A percentile compares a stretch with the other conserved stretches of the same genome.
Evolutionary conservation across 92 coral and sea anemone species (phyloP).

Genomic region (Epizoanthus scotinus): DNA sequence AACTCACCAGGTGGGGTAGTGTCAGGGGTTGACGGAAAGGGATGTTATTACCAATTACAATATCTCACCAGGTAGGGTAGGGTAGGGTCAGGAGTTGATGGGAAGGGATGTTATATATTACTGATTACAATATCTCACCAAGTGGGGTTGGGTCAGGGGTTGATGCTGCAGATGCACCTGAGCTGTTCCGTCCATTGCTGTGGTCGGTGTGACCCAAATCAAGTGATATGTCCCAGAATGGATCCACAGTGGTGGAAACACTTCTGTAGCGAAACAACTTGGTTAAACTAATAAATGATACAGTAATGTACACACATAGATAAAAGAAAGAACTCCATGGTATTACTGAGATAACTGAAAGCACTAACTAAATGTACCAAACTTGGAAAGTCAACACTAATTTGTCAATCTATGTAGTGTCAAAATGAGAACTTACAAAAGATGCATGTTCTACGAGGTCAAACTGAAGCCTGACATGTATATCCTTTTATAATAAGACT

Average conservation of each 20-base stretch:
- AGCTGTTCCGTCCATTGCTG: conserved; percentile 79
- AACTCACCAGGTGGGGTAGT: conserved; percentile 75
- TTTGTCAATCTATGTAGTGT: too few relatives aligned
- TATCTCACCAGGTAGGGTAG: conserved; percentile 73
- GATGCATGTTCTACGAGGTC: too few relatives aligned
- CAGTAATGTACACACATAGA: background rate
- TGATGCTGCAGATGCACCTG: conserved; percentile 95
- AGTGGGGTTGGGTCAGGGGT: conserved; percentile 88
- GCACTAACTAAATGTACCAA: too few relatives aligned
- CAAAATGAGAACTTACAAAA: too few relatives aligned
- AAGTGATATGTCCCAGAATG: conserved; percentile 98
- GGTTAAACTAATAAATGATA: background rate
- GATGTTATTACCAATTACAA: too few relatives aligned
- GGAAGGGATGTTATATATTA: too few relatives aligned
- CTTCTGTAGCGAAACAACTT: conserved; percentile 48
- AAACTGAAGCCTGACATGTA: too few relatives aligned
- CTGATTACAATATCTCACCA: conserved; percentile 49
- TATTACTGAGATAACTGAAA: background rate
- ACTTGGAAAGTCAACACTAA: too few relatives aligned
- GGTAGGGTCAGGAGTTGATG: conserved; percentile 85
- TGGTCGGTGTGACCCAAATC: conserved; percentile 91
- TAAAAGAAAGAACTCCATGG: background rate
- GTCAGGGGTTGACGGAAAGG: conserved; percentile 72
- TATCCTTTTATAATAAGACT: too few relatives aligned
- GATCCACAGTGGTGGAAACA: conserved; percentile 97